Evolutionary conservation across 2,113 vertebrate genomes (phyloP).

Genomic region (Datnioides undecimradiatus): DNA sequence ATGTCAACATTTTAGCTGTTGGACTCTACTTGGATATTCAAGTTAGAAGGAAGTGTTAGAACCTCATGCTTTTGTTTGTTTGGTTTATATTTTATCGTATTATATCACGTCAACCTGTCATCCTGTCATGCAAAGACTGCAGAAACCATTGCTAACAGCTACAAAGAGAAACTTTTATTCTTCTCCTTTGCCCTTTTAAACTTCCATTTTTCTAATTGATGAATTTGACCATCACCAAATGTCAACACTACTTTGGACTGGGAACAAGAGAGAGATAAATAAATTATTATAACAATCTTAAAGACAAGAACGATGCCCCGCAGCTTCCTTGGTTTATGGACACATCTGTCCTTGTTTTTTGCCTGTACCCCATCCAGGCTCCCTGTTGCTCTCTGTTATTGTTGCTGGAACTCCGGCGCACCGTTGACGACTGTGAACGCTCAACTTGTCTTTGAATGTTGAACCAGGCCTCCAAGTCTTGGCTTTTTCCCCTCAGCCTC

Average conservation of each 20-base stretch:
- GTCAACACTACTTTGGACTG: slow-evolving; percentile 41
- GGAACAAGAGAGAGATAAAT: slow-evolving; percentile 63
- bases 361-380: slow-evolving; percentile 54
- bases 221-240: slow-evolving; percentile 47
- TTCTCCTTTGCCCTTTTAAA: slow-evolving; percentile 42
- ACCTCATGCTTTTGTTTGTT: slow-evolving; percentile 38
- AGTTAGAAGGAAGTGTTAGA: slow-evolving; percentile 33
- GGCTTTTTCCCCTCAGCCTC: slow-evolving; percentile 51
- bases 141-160: slow-evolving; percentile 55
- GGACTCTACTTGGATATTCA: background rate
- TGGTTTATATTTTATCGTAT: slow-evolving; percentile 43
- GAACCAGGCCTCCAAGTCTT: slow-evolving; percentile 56
- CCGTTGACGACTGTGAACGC: slow-evolving; percentile 62
- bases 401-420: slow-evolving; percentile 62
- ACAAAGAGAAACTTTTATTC: slow-evolving; percentile 53
- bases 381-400: slow-evolving; percentile 64
- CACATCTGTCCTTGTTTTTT: slow-evolving; percentile 76
- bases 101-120: slow-evolving; percentile 45
- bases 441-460: slow-evolving; percentile 64
- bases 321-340: slow-evolving; percentile 59
- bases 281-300: slow-evolving; percentile 37
- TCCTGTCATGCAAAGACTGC: slow-evolving; percentile 49
- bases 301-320: slow-evolving; percentile 52
- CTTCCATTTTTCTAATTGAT: slow-evolving; percentile 58
- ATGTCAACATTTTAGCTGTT: slow-evolving; percentile 37